Conservation (phyloP, 2,888 invertebrate species). For the Ptilodon capucinus region DNA sequence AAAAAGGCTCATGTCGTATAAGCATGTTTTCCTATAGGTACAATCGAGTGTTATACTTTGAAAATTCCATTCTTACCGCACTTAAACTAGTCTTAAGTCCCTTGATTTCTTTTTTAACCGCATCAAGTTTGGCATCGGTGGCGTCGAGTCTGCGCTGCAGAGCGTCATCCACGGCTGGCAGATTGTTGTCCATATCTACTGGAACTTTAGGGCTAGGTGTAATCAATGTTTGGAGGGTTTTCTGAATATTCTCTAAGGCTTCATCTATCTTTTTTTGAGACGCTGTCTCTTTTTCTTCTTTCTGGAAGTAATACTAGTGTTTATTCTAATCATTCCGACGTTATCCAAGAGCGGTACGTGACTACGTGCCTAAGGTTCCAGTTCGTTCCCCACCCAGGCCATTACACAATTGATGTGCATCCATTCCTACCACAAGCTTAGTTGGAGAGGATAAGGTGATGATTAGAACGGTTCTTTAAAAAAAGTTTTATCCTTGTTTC, state of each 20-base stretch:
- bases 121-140: slow-evolving; percentile 67
- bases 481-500: too few relatives aligned
- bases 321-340: neutral
- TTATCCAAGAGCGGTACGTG: too few relatives aligned
- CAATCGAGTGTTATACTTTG: too few relatives aligned
- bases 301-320: slow-evolving; percentile 56
- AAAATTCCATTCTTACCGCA: slow-evolving; percentile 55
- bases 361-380: too few relatives aligned
- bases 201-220: slow-evolving; percentile 25
- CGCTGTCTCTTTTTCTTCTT: slow-evolving; percentile 85
- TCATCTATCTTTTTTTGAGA: slow-evolving; percentile 85
- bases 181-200: slow-evolving; percentile 51
- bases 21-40: too few relatives aligned
- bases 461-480: too few relatives aligned
- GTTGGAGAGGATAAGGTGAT: too few relatives aligned
- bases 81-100: slow-evolving; percentile 57
- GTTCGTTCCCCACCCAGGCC: too few relatives aligned
- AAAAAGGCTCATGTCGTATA: too few relatives aligned
- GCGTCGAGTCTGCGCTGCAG: slow-evolving; percentile 56
- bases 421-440: too few relatives aligned
- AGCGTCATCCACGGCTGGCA: slow-evolving; percentile 50
- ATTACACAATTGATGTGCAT: too few relatives aligned
- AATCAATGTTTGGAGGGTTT: slow-evolving; percentile 54
- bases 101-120: slow-evolving; percentile 60
- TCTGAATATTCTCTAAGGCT: slow-evolving; percentile 71